phyloP scores from a whole-genome alignment of 1,140 invertebrate species.

The Cecropterus lyciades region DNA sequence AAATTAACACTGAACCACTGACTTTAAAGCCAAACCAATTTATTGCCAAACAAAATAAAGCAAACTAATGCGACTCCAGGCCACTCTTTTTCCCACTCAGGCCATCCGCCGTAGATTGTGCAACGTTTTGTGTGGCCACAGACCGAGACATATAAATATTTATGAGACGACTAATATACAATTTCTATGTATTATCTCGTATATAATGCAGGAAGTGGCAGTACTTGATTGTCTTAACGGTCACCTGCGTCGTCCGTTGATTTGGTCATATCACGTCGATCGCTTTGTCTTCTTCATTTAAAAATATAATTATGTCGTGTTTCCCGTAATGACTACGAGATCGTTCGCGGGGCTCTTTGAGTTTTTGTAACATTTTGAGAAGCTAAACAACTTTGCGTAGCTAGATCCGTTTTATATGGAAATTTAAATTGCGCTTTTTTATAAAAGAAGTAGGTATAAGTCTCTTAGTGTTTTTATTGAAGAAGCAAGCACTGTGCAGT shows the following conservation, averaged over 20 bases:
- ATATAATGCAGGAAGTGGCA: conserved; percentile 76
- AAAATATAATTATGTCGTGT: conserved; percentile 42
- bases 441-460: too few relatives aligned
- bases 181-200: conserved; percentile 82
- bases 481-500: too few relatives aligned
- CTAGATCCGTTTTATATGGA: too few relatives aligned
- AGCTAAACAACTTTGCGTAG: too few relatives aligned
- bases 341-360: conserved; percentile 29
- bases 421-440: too few relatives aligned
- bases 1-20: conserved; percentile 1
- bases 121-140: conserved; percentile 77
- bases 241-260: conserved; percentile 58
- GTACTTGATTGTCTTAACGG: conserved; percentile 78
- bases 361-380: background rate
- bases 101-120: conserved; percentile 77
- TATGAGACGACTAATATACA: conserved; percentile 82
- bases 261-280: conserved; percentile 61
- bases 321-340: conserved; percentile 36
- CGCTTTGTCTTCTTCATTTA: conserved; percentile 40
- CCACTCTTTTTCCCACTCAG: conserved; percentile 45
- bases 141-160: conserved; percentile 82
- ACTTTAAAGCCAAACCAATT: conserved; percentile 14
- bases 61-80: conserved; percentile 38
- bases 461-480: too few relatives aligned
- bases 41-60: conserved; percentile 5